Conservation (phyloP, 1,140 invertebrate genomes). For the Sinonovacula constricta region DNA sequence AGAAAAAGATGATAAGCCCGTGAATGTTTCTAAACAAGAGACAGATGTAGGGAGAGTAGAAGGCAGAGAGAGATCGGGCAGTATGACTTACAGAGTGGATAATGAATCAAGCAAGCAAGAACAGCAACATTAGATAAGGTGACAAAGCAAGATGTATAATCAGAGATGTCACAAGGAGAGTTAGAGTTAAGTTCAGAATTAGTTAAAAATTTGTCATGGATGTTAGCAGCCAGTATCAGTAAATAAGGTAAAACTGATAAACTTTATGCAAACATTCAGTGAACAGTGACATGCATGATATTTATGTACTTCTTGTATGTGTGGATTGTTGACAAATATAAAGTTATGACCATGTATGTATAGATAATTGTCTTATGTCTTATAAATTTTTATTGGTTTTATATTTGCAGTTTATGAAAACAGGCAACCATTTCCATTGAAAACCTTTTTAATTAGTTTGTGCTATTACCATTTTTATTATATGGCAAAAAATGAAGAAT, state of each 20-base stretch:
- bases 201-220: not conserved
- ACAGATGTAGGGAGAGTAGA: not conserved
- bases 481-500: no score
- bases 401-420: no score
- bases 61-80: not conserved
- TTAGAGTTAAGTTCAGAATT: not conserved
- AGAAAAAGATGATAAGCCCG: not conserved
- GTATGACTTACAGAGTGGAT: slow-evolving; percentile 30
- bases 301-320: not conserved
- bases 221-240: not conserved
- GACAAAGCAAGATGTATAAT: slow-evolving; percentile 1
- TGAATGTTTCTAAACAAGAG: not conserved
- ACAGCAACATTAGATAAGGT: no score
- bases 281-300: no score
- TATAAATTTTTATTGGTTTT: no score
- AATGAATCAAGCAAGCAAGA: no score
- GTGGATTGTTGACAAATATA: not conserved
- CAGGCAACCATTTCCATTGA: no score
- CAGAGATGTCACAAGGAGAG: not conserved
- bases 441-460: no score
- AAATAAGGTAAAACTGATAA: not conserved
- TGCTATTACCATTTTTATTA: no score
- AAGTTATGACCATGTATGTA: not conserved
- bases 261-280: no score
- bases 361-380: no score